Conservation (phyloP, 2,888 invertebrate genomes). For the Caenorhabditis wallacei region DNA sequence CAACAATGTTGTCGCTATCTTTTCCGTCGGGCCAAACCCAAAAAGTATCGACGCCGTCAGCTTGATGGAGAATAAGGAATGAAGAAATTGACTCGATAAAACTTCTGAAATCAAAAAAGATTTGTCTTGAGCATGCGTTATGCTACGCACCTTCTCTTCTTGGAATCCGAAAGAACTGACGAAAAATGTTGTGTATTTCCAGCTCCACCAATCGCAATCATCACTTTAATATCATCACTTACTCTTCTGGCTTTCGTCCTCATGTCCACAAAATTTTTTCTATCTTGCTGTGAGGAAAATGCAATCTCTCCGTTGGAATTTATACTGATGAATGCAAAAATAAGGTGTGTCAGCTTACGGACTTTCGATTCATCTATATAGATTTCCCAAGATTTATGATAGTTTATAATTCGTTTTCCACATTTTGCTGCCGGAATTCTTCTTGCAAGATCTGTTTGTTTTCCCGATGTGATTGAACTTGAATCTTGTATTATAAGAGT, state of each 20-base stretch:
- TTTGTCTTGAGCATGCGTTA: background rate
- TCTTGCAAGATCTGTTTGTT: background rate
- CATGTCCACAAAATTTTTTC: background rate
- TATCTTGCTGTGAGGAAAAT: background rate
- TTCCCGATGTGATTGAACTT: too few species aligned
- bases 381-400: background rate
- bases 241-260: background rate
- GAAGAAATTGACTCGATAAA: background rate
- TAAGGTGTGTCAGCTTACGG: background rate
- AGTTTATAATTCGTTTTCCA: background rate
- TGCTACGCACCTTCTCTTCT: background rate
- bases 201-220: background rate
- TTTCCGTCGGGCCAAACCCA: background rate
- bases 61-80: background rate
- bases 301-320: background rate
- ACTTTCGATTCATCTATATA: background rate
- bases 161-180: background rate
- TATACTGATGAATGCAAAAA: background rate
- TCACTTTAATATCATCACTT: background rate
- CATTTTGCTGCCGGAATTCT: background rate
- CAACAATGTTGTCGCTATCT: background rate
- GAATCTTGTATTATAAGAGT: too few species aligned
- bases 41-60: conserved; percentile 6
- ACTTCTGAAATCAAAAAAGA: background rate
- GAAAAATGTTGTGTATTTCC: background rate